Base-by-base conservation (phyloP, 2,113 vertebrate species). In the Rhea americana region DNA sequence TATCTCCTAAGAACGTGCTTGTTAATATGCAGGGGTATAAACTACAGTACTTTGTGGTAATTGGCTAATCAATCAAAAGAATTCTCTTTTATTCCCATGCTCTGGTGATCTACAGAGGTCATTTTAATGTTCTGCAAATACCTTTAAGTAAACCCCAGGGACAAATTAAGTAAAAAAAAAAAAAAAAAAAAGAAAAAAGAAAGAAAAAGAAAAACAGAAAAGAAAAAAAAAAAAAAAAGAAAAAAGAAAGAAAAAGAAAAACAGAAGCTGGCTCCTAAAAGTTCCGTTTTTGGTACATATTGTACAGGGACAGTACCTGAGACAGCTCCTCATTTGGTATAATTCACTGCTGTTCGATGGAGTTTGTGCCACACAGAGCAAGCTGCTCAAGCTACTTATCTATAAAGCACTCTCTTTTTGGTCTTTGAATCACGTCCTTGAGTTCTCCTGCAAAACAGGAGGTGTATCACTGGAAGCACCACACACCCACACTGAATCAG, bases 41-140 rank as follows among this genome's bases (percentile, higher is more conserved):
- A 68, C 50, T 66, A 84, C 30, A 63, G 61, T 91, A 75, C 48
- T 95, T 93, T 82, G 50, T 53, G 59, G 66, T 97, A 97, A 96
- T 95, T 94, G 77, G 68, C 79, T 94, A 96, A 96, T 97, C 91
- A 96, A 79, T 97, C 93, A 96, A 96, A 94, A 74, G 32, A 87
- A 89, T 84, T 96, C 85, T 95, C 58, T 85, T 91, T 91, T 93
- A 83, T 95, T 88, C 39, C 16, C 68, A 86, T 47, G 68, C 12
- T 93, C 24, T 61, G 3, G 47, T 94, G 85, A 84, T 89, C 59
- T 55, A 95, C n/a, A 50, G 79, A 96, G 87, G 82, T 94, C 56
- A 97, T 95, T 97, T 95, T 86, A 93, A 67, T 85, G 74, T 95
- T 96, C 80, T 93, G 87, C 68, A 96, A 96, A 89, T 83, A 82